Evolutionary conservation across 2,113 vertebrate species (phyloP).

Genomic region (Pithys albifrons): DNA sequence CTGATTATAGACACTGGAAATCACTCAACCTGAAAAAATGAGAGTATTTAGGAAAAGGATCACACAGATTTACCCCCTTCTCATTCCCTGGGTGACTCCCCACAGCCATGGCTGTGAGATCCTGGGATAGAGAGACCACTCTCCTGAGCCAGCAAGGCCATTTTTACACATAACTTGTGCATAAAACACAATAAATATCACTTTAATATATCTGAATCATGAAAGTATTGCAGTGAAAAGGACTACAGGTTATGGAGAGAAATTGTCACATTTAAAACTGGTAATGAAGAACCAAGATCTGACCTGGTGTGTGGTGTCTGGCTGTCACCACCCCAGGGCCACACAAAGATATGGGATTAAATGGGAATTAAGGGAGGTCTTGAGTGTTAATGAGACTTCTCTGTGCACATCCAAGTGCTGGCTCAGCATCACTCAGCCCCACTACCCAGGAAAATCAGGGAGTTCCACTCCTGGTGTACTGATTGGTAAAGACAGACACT

Average conservation of each 20-base stretch:
- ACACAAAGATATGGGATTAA: neutral
- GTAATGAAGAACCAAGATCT: neutral
- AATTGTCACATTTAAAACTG: neutral
- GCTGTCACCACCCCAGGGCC: neutral
- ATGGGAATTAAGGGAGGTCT: neutral
- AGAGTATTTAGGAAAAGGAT: neutral
- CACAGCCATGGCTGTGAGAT: neutral
- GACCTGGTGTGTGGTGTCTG: neutral
- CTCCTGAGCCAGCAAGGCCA: neutral
- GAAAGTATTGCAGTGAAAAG: accelerated
- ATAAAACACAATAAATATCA: neutral
- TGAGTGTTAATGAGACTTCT: neutral
- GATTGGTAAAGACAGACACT: neutral
- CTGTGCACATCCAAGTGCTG: neutral
- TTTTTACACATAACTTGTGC: neutral
- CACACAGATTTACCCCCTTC: accelerated
- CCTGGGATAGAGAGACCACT: neutral
- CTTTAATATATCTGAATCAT: neutral
- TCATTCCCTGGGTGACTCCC: neutral
- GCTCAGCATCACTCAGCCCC: neutral
- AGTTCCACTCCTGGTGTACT: neutral
- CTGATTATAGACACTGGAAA: neutral
- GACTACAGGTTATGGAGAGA: neutral
- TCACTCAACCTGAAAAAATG: neutral
- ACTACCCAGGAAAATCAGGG: neutral